Percentiles rank a stretch among this genome's conserved stretches.
Conservation (phyloP, 2,113 vertebrate species). For the Halichoeres trimaculatus region DNA sequence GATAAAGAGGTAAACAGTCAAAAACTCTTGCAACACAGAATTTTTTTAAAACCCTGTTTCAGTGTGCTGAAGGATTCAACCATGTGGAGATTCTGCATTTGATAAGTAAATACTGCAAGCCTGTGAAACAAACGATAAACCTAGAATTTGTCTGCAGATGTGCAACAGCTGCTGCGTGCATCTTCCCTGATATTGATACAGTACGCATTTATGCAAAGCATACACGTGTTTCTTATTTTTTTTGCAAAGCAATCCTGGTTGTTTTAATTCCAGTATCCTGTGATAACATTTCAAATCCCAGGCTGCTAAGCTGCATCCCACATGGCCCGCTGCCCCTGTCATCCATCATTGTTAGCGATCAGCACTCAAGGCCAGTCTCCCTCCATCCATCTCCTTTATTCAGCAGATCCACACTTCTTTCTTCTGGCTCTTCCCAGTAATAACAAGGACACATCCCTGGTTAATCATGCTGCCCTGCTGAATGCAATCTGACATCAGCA, state of each 20-base stretch:
- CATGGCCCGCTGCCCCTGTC: slow-evolving; percentile 18
- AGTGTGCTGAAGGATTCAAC: background rate
- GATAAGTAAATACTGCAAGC: background rate
- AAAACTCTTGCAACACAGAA: background rate
- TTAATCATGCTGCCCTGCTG: slow-evolving; percentile 56
- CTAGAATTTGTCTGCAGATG: slow-evolving; percentile 2
- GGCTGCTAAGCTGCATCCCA: slow-evolving; percentile 18
- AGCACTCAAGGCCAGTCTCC: slow-evolving; percentile 31
- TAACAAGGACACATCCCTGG: slow-evolving; percentile 61
- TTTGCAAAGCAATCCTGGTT: slow-evolving; percentile 6
- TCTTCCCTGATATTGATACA: slow-evolving; percentile 16
- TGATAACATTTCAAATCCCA: background rate
- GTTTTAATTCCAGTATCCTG: background rate
- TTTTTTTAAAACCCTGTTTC: background rate
- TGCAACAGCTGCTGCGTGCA: slow-evolving; percentile 15
- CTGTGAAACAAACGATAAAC: slow-evolving; percentile 22
- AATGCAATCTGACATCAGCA: slow-evolving; percentile 66
- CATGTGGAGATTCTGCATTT: background rate
- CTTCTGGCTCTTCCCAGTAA: slow-evolving; percentile 32
- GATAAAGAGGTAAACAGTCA: background rate
- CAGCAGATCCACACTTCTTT: slow-evolving; percentile 39
- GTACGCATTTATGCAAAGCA: background rate
- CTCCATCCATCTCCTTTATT: slow-evolving; percentile 40
- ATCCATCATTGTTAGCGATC: slow-evolving; percentile 48
- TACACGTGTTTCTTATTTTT: slow-evolving; percentile 2